Conservation (phyloP, 2,113 vertebrate species). For the Eubucco bourcierii region DNA sequence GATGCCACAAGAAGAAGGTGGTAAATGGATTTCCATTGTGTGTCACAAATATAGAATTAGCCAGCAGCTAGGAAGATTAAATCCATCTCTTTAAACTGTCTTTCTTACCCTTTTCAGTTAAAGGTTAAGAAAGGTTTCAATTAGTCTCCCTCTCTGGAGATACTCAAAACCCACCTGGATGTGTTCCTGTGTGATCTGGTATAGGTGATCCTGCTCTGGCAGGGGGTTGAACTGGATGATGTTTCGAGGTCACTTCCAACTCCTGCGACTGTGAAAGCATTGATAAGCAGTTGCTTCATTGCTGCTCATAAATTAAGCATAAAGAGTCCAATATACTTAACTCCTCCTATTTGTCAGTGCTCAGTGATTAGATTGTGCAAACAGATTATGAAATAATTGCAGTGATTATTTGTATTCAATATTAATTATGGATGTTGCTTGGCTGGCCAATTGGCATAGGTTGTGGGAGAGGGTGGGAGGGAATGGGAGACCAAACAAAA, state of each 20-base stretch:
- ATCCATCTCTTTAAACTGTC: neutral
- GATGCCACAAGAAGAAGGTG: neutral
- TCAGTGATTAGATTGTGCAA: neutral
- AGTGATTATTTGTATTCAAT: neutral
- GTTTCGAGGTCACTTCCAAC: too few species aligned
- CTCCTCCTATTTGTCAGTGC: neutral
- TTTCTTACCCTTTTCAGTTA: neutral
- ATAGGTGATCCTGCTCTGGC: too few species aligned
- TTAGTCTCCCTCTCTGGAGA: too few species aligned
- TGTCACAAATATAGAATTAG: neutral
- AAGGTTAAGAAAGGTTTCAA: too few species aligned
- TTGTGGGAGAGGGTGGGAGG: fast-evolving
- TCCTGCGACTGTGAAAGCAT: too few species aligned
- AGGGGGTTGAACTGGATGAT: too few species aligned
- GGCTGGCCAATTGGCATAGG: neutral
- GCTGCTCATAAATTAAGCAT: neutral
- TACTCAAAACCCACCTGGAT: too few species aligned
- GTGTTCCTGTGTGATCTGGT: too few species aligned
- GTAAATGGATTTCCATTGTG: neutral
- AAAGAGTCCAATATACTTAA: neutral
- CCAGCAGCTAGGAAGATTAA: neutral
- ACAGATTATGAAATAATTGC: neutral
- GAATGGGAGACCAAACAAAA: neutral
- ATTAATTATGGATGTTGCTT: neutral
- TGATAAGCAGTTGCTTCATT: neutral